Conservation (phyloP, 2,888 invertebrate genomes). For the Dynastes grantii region DNA sequence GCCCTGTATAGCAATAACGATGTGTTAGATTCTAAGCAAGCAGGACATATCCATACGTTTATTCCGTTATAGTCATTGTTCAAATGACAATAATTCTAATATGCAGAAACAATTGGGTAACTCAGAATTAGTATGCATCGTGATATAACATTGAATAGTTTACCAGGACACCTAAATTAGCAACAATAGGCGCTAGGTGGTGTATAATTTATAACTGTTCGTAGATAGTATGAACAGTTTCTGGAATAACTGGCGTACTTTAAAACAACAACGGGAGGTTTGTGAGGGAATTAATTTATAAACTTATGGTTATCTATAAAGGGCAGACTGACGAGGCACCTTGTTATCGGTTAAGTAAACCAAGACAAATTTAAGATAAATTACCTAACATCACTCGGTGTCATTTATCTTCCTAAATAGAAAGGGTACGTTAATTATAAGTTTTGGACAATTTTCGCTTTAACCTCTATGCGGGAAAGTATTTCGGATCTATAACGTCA, state of each 20-base stretch:
- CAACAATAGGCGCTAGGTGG: constrained; percentile 45
- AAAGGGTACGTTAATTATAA: not conserved
- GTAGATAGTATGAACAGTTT: constrained; percentile 10
- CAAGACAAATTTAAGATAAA: not conserved
- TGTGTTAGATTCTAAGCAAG: not conserved
- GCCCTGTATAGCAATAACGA: too few relatives aligned
- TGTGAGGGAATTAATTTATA: not conserved
- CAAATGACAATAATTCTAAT: constrained; percentile 18
- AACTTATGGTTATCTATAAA: constrained; percentile 16
- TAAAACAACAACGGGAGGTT: not conserved
- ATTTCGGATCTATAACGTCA: too few relatives aligned
- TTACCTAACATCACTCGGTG: not conserved
- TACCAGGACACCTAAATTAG: constrained; percentile 44
- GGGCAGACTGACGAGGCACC: not conserved
- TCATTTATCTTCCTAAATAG: not conserved
- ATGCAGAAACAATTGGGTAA: constrained; percentile 38
- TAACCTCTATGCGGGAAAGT: not conserved
- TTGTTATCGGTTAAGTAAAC: not conserved
- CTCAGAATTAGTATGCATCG: constrained; percentile 40
- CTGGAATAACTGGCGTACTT: constrained; percentile 10
- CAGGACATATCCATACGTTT: not conserved
- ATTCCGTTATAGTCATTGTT: constrained; percentile 11
- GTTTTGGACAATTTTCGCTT: not conserved
- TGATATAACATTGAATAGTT: constrained; percentile 37
- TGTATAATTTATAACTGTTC: constrained; percentile 38